Evolutionary conservation across 2,113 vertebrate genomes (phyloP), one percentile per base, ranked within the genome.

Genomic region (Rana temporaria): DNA sequence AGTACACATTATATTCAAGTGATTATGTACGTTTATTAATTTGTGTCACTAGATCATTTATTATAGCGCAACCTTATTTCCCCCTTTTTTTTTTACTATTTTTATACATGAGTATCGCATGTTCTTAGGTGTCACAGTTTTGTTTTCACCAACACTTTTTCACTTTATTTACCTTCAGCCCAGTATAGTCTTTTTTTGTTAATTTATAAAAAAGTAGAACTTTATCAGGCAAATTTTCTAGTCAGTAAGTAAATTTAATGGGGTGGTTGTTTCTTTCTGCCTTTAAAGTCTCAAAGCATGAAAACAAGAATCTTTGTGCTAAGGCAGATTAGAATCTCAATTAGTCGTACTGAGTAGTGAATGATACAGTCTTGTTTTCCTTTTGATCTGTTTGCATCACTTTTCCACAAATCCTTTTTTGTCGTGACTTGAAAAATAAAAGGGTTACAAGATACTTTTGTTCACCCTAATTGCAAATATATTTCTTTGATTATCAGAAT

Each of bases 271-370:
- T 64, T 52, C 22, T 9, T 77, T 64, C 63, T 63, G 74, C 59
- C 20, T 77, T 77, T 77, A 48, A 64, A 53, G 34, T 77, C 74
- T 20, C 64, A 38, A 65, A 77, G 14, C 59, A 62, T 48, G 74
- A 77, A 77, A 77, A 65, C 74, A 64, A 77, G 16, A 77, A 77
- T 53, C 74, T 77, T 77, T 77, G 74, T 77, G 60, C 20, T 2
- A 6, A 17, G 56, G 34, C 6, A 20, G 6, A 77, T 77, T 77
- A 52, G 60, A 59, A 77, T 77, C 52, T 63, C 74, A 77, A 77
- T 77, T 42, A 63, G 59, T 32, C 6, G 34, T 8, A 20, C 32
- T 69, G 3, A 17, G 68, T 24, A 64, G 32, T 26, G 59, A 76
- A 63, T 63, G 38, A 77, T 77, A 62, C 59, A 52, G 34, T 42